Conservation (phyloP, 2,888 invertebrate genomes). For the Erebia aethiops region DNA sequence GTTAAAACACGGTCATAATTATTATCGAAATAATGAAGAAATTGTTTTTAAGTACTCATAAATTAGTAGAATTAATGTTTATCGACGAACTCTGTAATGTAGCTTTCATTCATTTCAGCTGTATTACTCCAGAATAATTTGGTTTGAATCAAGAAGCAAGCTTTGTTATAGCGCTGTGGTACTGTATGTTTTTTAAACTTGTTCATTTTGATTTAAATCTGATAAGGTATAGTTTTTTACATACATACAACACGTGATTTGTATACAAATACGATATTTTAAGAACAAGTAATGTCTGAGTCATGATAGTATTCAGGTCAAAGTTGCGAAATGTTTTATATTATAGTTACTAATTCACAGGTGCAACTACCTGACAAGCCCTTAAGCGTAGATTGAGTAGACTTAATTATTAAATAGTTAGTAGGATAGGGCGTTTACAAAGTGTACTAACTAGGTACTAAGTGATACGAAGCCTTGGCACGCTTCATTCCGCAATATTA, state of each 20-base stretch:
- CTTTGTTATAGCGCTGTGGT: too few species aligned
- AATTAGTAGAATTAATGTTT: not conserved
- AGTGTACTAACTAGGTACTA: not conserved
- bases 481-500: not conserved
- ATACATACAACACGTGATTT: not conserved
- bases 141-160: too few species aligned
- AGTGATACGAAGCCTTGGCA: slow-evolving; percentile 3
- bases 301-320: slow-evolving; percentile 13
- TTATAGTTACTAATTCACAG: slow-evolving; percentile 9
- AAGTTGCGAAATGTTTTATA: slow-evolving; percentile 10
- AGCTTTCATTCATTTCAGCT: too few species aligned
- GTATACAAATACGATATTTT: not conserved
- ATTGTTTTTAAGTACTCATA: not conserved
- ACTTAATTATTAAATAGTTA: not conserved
- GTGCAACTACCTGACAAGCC: slow-evolving; percentile 13
- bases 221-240: slow-evolving; percentile 3
- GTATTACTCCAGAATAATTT: too few species aligned
- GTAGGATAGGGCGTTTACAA: not conserved
- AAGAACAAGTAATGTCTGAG: not conserved
- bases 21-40: not conserved
- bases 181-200: too few species aligned
- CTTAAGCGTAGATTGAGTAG: slow-evolving; percentile 6
- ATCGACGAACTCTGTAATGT: too few species aligned
- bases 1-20: too few species aligned
- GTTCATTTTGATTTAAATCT: not conserved